Percentiles rank a stretch among this genome's conserved stretches.
Evolutionary conservation across 1,140 invertebrate genomes (phyloP).

Genomic region (Caligus rogercresseyi): DNA sequence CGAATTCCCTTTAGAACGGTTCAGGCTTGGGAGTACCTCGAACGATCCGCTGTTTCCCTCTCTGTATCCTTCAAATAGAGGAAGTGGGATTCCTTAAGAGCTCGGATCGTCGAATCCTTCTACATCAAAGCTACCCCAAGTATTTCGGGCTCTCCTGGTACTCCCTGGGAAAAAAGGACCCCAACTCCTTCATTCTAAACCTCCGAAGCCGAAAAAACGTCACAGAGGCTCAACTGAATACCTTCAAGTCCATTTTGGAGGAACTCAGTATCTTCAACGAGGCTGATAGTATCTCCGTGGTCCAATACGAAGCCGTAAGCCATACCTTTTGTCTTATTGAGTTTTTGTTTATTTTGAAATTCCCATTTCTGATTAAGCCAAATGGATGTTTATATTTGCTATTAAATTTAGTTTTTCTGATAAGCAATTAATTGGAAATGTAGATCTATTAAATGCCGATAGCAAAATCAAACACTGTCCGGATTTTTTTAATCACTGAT

Average conservation of each 20-base stretch:
- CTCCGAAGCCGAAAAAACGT: neutral
- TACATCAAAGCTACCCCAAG: neutral
- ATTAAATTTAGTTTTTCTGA: too few relatives aligned
- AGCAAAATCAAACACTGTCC: too few relatives aligned
- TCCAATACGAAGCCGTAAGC: neutral
- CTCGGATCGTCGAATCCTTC: neutral
- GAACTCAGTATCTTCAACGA: neutral
- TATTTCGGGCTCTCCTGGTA: neutral
- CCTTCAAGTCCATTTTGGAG: neutral
- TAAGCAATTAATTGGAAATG: too few relatives aligned
- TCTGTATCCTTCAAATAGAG: neutral
- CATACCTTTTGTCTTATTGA: neutral
- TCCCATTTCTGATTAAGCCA: too few relatives aligned
- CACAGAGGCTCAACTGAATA: neutral
- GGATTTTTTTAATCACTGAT: too few relatives aligned
- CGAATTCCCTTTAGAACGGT: neutral
- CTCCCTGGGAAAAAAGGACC: neutral
- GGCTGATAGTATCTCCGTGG: neutral
- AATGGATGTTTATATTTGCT: too few relatives aligned
- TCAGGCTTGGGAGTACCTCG: neutral
- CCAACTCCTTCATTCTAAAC: neutral
- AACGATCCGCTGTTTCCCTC: neutral
- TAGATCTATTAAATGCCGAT: too few relatives aligned
- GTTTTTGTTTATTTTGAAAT: neutral
- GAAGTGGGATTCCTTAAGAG: neutral